These are phyloP conservation scores for Ophioninae sp. DNA, from an alignment of 2,888 invertebrate genomes.

Conservation along the genomic window DNA sequence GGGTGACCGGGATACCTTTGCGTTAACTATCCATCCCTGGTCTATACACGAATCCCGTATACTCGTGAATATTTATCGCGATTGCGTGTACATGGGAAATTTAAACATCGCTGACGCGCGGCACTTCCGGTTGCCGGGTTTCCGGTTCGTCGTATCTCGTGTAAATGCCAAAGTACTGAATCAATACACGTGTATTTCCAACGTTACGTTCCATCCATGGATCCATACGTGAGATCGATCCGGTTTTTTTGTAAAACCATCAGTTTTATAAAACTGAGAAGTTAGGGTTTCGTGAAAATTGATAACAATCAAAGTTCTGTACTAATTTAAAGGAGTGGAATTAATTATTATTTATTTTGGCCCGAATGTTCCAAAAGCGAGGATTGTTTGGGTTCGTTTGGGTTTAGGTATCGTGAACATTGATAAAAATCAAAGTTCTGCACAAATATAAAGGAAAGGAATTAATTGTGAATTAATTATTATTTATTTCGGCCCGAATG, in stretches of 20 bases:
- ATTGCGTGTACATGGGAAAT: constrained; percentile 65
- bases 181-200: constrained; percentile 67
- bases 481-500: no score
- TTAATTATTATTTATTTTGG: no score
- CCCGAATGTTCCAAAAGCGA: no score
- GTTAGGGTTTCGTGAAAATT: no score
- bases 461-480: no score
- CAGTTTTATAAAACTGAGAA: no score
- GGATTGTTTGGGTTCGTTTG: no score
- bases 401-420: no score
- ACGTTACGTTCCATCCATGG: neutral
- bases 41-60: constrained; percentile 32
- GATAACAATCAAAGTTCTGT: no score
- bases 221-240: neutral
- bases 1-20: constrained; percentile 14
- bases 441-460: no score
- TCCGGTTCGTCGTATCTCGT: constrained; percentile 15
- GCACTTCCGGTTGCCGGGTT: constrained; percentile 46
- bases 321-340: no score
- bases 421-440: no score
- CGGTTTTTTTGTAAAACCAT: neutral
- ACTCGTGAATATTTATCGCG: constrained; percentile 58
- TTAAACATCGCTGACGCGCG: constrained; percentile 67
- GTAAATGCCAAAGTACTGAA: constrained; percentile 63
- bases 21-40: constrained; percentile 32